These are phyloP conservation scores for Orientallactaga bullata DNA, from an alignment of 2,113 vertebrate species.

Conservation along the genomic window DNA sequence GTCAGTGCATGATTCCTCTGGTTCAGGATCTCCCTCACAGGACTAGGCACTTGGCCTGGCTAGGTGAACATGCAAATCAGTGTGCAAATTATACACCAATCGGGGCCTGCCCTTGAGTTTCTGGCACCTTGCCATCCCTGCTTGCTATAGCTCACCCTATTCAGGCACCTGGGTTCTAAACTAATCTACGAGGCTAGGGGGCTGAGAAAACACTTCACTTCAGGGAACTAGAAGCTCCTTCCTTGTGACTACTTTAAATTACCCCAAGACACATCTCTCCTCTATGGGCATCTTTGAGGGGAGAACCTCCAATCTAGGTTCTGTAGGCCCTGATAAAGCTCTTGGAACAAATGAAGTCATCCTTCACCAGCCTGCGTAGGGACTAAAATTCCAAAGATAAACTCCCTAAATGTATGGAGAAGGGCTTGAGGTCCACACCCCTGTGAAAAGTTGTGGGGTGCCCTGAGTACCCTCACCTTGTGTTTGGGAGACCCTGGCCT, in stretches of 20 bases:
- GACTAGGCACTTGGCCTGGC: neutral
- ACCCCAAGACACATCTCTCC: neutral
- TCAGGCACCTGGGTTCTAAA: neutral
- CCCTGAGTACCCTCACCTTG: neutral
- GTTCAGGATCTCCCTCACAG: conserved; percentile 8
- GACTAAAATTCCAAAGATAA: neutral
- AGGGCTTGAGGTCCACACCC: neutral
- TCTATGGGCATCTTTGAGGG: neutral
- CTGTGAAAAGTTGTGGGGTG: neutral
- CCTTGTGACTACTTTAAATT: neutral
- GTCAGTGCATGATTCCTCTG: neutral
- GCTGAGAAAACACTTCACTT: neutral
- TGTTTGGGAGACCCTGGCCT: neutral
- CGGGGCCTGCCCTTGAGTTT: conserved; percentile 51
- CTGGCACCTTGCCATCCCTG: conserved; percentile 34
- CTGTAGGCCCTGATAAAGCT: neutral
- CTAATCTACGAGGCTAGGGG: neutral
- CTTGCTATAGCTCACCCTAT: conserved; percentile 49
- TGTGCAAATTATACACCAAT: conserved; percentile 57
- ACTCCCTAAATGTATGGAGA: neutral
- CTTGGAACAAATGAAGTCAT: conserved; percentile 44
- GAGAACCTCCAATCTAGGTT: neutral
- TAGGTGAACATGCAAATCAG: conserved; percentile 66
- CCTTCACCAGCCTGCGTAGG: neutral
- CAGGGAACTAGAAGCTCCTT: neutral